Base-by-base conservation (phyloP, 2,888 invertebrate genomes). In the Ganaspis brasiliensis region DNA sequence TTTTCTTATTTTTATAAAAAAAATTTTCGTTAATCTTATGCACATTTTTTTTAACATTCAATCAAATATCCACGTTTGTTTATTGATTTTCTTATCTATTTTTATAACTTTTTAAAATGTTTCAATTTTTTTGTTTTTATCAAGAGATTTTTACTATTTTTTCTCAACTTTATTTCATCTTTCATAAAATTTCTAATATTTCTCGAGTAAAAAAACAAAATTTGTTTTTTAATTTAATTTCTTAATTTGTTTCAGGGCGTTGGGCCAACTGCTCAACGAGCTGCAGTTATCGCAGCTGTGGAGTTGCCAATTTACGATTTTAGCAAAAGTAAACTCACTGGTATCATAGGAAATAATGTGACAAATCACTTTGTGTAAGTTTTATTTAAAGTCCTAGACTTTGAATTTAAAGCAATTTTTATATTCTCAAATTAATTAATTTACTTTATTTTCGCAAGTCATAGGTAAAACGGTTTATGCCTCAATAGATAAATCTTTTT, bases 291-390 rank as follows among this genome's bases (percentile, higher is more conserved):
- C 88, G 98, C 98, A 55, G 98, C 97, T 14, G 98, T 98, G 61
- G 98, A 98, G 93, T 93, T 98, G 88, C 98, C 98, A 52, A 97
- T 96, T 59, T 98, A 98, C 92, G 98, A 98, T 93, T 95, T 96
- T 85, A 95, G 95, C 92, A 98, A 98, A 93, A 94, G 95, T 85
- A 93, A 94, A 82, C 92, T 98, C 78, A 92, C 94, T 90, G 93
- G 92, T 19, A 84, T 94, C 61, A 93, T 98, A 82, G 97, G 96
- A 6, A 97, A 98, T 93, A 94, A 95, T 85, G 94, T 97, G 76
- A 92, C 94, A 73, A 98, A 97, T 93, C 98, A 98, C 93, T 95
- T 98, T 91, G 92, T 96, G 96, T 96, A 93, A 94, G 94, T 93
- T 82, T 95, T 98, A 91, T 92, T 96, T 96, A 96, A 93, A 94